These are phyloP conservation scores for Scaptomyza caliginosa DNA, from an alignment of 2,888 invertebrate species.

Conservation along the genomic window DNA sequence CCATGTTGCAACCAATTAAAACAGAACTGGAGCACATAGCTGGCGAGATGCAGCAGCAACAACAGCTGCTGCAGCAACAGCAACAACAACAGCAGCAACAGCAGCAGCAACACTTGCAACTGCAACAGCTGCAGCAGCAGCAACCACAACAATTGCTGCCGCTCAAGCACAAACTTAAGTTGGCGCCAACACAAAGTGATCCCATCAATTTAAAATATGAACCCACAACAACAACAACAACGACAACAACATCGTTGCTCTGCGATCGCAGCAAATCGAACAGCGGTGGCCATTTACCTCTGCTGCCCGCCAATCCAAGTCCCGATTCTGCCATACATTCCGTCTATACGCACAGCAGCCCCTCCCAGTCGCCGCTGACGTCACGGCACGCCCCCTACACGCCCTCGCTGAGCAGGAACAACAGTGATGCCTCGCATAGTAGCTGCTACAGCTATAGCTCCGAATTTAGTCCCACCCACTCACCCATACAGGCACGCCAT, in stretches of 20 bases:
- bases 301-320: constrained; percentile 92
- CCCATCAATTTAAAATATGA: constrained; percentile 84
- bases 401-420: constrained; percentile 93
- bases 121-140: constrained; percentile 16
- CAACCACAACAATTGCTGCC: constrained; percentile 27
- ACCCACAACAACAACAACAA: constrained; percentile 47
- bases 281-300: constrained; percentile 85
- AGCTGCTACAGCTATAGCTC: constrained; percentile 94
- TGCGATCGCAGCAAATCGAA: constrained; percentile 87
- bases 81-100: constrained; percentile 3
- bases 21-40: constrained; percentile 78
- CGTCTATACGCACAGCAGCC: constrained; percentile 91
- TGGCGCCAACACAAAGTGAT: constrained; percentile 82
- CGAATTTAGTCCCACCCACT: constrained; percentile 93
- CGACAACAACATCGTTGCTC: constrained; percentile 77
- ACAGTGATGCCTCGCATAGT: constrained; percentile 95
- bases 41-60: constrained; percentile 64
- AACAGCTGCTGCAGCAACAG: constrained; percentile 13
- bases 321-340: constrained; percentile 96
- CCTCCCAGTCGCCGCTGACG: constrained; percentile 93
- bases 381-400: constrained; percentile 92
- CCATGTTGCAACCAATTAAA: constrained; percentile 67
- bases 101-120: constrained; percentile 1
- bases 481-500: constrained; percentile 91
- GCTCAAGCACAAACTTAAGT: constrained; percentile 65